These are phyloP conservation scores for Strongylocentrotus purpuratus DNA, from an alignment of 35 echinoderm and acorn worm species.

Conservation along the genomic window DNA sequence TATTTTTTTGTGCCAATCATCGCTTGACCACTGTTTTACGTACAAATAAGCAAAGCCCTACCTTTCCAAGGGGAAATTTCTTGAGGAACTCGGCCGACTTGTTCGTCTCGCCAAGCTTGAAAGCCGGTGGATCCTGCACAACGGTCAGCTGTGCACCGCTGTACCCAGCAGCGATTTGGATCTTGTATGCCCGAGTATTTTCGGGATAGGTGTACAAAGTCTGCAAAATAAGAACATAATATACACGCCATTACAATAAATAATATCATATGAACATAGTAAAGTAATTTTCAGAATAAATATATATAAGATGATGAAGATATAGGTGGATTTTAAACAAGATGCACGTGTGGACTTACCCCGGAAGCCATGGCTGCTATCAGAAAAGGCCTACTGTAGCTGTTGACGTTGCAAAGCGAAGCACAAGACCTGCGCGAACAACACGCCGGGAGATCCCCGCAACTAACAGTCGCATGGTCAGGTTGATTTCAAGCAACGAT, in stretches of 20 bases:
- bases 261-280: background rate
- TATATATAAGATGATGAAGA: slow-evolving; percentile 43
- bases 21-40: too few species aligned
- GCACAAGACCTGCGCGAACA: background rate
- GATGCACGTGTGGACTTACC: slow-evolving; percentile 70
- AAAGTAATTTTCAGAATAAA: background rate
- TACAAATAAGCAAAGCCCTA: background rate
- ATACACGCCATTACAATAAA: slow-evolving; percentile 19
- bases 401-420: slow-evolving; percentile 47
- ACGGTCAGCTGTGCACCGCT: slow-evolving; percentile 85
- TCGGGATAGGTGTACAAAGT: slow-evolving; percentile 98
- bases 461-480: background rate
- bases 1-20: too few species aligned
- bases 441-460: background rate
- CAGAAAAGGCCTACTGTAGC: slow-evolving; percentile 33
- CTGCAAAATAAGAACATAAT: slow-evolving; percentile 57
- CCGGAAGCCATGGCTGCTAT: slow-evolving; percentile 83
- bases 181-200: slow-evolving; percentile 95
- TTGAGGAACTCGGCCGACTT: slow-evolving; percentile 85
- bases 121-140: slow-evolving; percentile 93
- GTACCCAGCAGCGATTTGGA: slow-evolving; percentile 93
- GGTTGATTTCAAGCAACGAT: background rate
- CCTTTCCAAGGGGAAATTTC: slow-evolving; percentile 98
- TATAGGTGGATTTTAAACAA: slow-evolving; percentile 39
- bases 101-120: slow-evolving; percentile 95